Conservation (phyloP, 2,888 invertebrate species). For the Dryococelus australis region DNA sequence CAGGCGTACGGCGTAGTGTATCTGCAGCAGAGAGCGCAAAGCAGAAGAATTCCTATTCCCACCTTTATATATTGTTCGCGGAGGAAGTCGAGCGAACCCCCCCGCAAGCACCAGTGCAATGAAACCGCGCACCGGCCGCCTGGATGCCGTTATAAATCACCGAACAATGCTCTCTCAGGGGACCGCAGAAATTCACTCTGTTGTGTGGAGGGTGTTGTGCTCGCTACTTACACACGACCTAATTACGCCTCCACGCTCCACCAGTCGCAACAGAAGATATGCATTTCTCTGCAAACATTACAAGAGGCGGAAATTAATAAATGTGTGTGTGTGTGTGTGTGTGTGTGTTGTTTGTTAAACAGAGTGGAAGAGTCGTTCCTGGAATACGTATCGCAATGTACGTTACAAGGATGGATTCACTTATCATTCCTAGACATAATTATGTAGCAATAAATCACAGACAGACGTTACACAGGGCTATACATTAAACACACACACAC, state of each 20-base stretch:
- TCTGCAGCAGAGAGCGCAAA: background rate
- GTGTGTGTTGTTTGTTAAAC: no score
- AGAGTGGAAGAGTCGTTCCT: no score
- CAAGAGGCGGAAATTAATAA: no score
- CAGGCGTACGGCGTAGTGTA: background rate
- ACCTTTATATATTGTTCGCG: background rate
- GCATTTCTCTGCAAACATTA: no score
- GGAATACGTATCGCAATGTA: no score
- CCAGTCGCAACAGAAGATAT: background rate
- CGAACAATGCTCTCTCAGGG: background rate
- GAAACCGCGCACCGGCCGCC: background rate
- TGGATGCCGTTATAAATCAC: background rate
- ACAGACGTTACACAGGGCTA: no score
- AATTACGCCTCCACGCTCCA: background rate
- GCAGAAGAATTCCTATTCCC: background rate
- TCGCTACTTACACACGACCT: background rate
- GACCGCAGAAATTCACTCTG: background rate
- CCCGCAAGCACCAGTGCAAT: no score
- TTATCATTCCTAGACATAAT: no score
- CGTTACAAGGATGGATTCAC: no score
- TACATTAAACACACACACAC: no score
- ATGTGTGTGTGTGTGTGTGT: no score
- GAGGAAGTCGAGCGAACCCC: background rate
- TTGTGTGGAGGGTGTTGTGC: background rate
- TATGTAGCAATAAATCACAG: no score